Conservation (phyloP, 1,140 invertebrate genomes). For the Zaprionus tsacasi region DNA sequence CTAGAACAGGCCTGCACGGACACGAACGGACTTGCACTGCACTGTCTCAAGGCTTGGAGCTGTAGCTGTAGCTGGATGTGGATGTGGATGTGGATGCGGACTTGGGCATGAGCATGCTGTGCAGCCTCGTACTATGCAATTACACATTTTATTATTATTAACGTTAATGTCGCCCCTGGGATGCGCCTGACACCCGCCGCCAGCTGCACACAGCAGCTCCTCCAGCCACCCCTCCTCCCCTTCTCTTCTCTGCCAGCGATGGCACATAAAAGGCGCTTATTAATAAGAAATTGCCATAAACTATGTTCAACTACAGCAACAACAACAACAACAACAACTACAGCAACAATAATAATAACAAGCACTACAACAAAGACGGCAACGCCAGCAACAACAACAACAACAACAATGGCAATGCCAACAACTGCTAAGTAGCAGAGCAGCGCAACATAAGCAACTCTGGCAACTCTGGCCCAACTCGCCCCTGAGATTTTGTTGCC, state of each 20-base stretch:
- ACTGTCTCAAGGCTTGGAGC: neutral
- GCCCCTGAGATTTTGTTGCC: neutral
- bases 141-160: constrained; percentile 80
- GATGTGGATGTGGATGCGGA: neutral
- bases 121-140: constrained; percentile 63
- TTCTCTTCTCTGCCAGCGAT: constrained; percentile 11
- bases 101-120: constrained; percentile 24
- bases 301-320: constrained; percentile 37
- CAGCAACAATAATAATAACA: neutral
- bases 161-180: constrained; percentile 77
- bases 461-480: neutral
- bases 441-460: neutral
- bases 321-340: neutral
- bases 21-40: neutral
- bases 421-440: neutral
- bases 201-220: neutral
- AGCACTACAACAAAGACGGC: neutral
- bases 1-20: constrained; percentile 9
- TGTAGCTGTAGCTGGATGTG: neutral
- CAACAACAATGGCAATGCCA: neutral
- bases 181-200: constrained; percentile 56
- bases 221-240: neutral
- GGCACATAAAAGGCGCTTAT: constrained; percentile 75
- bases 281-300: constrained; percentile 77
- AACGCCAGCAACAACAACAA: neutral